Evolutionary conservation across 2,888 invertebrate genomes (phyloP), one percentile per base, ranked within the genome.

Genomic region (Dorcus parallelipipedus): DNA sequence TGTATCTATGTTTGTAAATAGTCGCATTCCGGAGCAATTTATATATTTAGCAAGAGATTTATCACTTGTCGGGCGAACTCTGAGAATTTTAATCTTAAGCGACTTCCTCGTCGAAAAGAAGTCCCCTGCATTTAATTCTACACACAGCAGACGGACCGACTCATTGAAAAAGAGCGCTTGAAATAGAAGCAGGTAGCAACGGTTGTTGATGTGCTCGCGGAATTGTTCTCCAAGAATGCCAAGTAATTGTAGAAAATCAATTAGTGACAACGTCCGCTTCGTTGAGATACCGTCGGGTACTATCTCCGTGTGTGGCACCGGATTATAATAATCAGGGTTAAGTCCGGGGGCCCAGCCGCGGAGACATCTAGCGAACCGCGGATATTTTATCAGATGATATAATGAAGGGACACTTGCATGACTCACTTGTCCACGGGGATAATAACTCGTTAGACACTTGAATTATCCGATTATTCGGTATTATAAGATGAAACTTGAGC

Each of bases 11-110:
- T 66, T 66, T 66, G 66, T 66, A 66, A 67, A 65, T 64, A 61
- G 72, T 73, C 74, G 71, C 75, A 76, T 76, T 74, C 76, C 76
- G 74, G 71, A 67, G 71, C 75, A 72, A 76, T 76, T 76, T 76
- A 77, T 76, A 76, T 76, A 76, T 76, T 76, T 76, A 77, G 77
- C 75, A 69, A 70, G 70, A 76, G 74, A 77, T 77, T 77, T 77
- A 77, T 77, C 76, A 74, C 69, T 68, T 72, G 75, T 76, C 76
- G 69, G 68, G 68, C 67, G 69, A 69, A 69, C 70, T 69, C 72
- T 68, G 70, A 68, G 73, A 73, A 73, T 76, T 75, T 76, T 75
- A 76, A 77, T 77, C 76, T 71, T 70, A 65, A 67, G 66, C 67
- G 67, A 67, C 71, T 72, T 71, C 70, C 71, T 67, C 70, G 69